Conservation (phyloP, 2,797 vertebrate genomes). For the Bovichtus diacanthus region DNA sequence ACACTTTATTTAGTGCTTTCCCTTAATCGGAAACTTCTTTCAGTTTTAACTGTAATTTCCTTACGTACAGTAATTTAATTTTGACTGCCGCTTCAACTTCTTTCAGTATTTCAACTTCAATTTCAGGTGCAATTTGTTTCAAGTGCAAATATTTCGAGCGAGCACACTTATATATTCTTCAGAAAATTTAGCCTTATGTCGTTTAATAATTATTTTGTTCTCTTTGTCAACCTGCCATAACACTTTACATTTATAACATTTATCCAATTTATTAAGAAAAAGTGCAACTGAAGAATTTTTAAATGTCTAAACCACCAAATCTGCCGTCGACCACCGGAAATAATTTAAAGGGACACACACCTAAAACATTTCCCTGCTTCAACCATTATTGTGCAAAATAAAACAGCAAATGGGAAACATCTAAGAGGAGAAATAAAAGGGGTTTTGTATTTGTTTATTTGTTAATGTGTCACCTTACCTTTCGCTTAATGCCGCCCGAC, state of each 20-base stretch:
- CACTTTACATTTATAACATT: not conserved
- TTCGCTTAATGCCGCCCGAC: not conserved
- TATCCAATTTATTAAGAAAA: not conserved
- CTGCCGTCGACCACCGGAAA: not conserved
- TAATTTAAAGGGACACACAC: not conserved
- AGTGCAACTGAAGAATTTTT: not conserved
- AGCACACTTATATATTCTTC: no score
- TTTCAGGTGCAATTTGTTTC: no score
- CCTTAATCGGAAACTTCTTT: no score
- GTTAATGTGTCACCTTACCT: conserved; percentile 11
- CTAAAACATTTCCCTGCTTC: not conserved
- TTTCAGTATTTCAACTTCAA: no score
- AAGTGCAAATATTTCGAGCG: no score
- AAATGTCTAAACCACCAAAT: not conserved
- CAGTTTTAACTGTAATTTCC: no score
- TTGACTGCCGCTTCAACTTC: no score
- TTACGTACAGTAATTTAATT: no score
- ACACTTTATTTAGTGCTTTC: no score
- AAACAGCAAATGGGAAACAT: not conserved
- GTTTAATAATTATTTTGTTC: not conserved
- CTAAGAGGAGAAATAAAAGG: not conserved
- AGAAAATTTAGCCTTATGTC: no score
- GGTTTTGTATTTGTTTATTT: not conserved
- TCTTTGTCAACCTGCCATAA: not conserved
- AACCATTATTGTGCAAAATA: conserved; percentile 11